Conservation (phyloP, 2,888 invertebrate genomes). For the Sarcophaga variegata region DNA sequence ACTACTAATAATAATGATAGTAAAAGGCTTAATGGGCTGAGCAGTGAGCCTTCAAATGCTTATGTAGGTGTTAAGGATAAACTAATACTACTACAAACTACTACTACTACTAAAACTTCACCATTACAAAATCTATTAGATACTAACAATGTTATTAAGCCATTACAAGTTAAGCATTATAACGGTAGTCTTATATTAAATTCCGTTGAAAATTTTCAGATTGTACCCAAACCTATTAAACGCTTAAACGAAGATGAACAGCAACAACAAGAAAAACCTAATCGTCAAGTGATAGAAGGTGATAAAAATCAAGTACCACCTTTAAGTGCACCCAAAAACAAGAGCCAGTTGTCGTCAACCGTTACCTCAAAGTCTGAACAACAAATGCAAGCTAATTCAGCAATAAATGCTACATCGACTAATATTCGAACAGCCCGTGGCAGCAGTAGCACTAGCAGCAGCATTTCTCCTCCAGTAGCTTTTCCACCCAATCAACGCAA, state of each 20-base stretch:
- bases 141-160: slow-evolving; percentile 67
- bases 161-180: slow-evolving; percentile 66
- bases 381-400: slow-evolving; percentile 54
- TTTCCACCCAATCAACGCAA: slow-evolving; percentile 75
- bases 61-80: slow-evolving; percentile 59
- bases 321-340: slow-evolving; percentile 75
- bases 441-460: slow-evolving; percentile 72
- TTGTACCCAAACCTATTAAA: slow-evolving; percentile 77
- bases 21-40: slow-evolving; percentile 57
- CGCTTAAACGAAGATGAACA: slow-evolving; percentile 57
- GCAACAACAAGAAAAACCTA: slow-evolving; percentile 54
- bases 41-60: slow-evolving; percentile 47
- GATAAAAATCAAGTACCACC: slow-evolving; percentile 75
- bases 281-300: slow-evolving; percentile 63
- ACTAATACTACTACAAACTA: slow-evolving; percentile 50
- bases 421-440: slow-evolving; percentile 68
- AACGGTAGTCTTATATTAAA: slow-evolving; percentile 80
- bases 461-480: slow-evolving; percentile 67
- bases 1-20: slow-evolving; percentile 74
- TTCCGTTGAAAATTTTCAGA: slow-evolving; percentile 83
- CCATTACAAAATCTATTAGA: slow-evolving; percentile 54
- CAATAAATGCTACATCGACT: slow-evolving; percentile 58
- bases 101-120: slow-evolving; percentile 52
- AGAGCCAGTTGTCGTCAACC: slow-evolving; percentile 71
- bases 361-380: slow-evolving; percentile 66